These are phyloP conservation scores for Stichodactyla mertensii DNA, from an alignment of 64 coral and sea anemone species.

Conservation along the genomic window DNA sequence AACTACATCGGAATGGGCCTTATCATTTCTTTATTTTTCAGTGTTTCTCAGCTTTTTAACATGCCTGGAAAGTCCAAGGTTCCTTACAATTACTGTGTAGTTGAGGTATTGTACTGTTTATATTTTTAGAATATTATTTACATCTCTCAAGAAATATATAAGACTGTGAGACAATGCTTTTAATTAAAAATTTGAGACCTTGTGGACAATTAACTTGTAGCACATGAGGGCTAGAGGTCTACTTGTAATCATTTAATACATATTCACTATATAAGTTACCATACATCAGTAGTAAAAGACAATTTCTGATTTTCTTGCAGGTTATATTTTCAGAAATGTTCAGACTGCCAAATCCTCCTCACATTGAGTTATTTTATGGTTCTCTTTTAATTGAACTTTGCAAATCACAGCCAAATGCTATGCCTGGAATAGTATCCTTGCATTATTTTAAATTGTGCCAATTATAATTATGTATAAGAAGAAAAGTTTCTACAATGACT, in stretches of 20 bases:
- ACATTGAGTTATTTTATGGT: conserved; percentile 84
- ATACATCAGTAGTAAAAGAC: neutral
- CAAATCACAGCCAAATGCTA: conserved; percentile 63
- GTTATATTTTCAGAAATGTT: conserved; percentile 94
- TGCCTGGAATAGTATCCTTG: conserved; percentile 99
- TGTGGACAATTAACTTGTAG: no score
- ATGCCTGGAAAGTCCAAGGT: conserved; percentile 85
- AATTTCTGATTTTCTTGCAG: conserved; percentile 16
- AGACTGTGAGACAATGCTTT: no score
- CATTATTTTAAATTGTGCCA: neutral
- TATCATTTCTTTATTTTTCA: conserved; percentile 19
- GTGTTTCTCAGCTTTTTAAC: conserved; percentile 68
- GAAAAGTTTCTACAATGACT: no score
- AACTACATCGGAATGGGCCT: neutral
- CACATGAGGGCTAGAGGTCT: no score
- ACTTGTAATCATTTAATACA: no score
- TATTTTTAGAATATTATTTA: no score
- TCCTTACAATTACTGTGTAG: conserved; percentile 74
- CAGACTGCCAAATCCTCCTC: conserved; percentile 62
- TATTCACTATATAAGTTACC: neutral
- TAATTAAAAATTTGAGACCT: no score
- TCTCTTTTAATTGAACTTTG: conserved; percentile 91
- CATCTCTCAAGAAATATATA: no score
- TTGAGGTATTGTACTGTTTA: conserved; percentile 44
- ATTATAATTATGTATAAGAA: neutral